phyloP scores from a whole-genome alignment of 1,140 invertebrate genomes.

The Cydia strobilella region DNA sequence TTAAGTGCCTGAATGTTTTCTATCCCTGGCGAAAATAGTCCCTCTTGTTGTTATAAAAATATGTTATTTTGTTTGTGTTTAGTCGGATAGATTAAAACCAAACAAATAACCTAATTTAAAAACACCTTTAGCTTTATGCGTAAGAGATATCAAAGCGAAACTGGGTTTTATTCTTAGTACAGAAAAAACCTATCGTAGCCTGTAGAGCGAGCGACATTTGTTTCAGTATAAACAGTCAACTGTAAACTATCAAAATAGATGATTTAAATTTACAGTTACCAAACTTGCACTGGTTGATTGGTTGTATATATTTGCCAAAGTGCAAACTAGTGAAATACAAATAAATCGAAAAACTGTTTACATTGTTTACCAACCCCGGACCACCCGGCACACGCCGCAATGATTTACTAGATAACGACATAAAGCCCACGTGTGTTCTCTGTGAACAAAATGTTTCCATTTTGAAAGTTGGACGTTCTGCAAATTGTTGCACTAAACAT shows the following conservation, averaged over 20 bases:
- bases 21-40: too few relatives aligned
- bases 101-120: too few relatives aligned
- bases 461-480: not conserved
- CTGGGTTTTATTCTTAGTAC: too few relatives aligned
- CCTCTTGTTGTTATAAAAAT: too few relatives aligned
- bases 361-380: not conserved
- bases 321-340: not conserved
- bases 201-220: too few relatives aligned
- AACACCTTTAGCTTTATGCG: too few relatives aligned
- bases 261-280: not conserved
- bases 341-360: conserved; percentile 6
- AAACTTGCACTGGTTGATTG: not conserved
- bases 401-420: conserved; percentile 20
- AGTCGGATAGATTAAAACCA: too few relatives aligned
- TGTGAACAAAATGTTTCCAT: not conserved
- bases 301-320: not conserved
- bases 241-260: not conserved
- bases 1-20: too few relatives aligned
- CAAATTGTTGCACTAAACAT: not conserved
- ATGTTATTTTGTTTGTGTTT: too few relatives aligned
- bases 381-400: not conserved
- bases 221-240: too few relatives aligned
- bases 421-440: conserved; percentile 13
- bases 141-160: too few relatives aligned
- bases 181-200: too few relatives aligned